Evolutionary conservation across 2,113 vertebrate genomes (phyloP).

Genomic region (Tyto alba): DNA sequence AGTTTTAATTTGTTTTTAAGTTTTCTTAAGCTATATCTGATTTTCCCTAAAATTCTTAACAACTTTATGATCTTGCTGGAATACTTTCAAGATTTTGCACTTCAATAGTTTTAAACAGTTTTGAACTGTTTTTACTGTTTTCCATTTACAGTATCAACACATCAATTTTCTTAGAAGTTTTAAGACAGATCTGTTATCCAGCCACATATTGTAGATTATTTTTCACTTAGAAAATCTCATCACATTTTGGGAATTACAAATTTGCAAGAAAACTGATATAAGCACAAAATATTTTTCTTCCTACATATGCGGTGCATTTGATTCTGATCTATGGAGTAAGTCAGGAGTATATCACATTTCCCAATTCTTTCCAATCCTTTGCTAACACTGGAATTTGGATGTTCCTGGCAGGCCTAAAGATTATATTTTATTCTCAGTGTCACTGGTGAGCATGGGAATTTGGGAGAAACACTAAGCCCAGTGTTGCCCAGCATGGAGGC

Average conservation of each 20-base stretch:
- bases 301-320: background rate
- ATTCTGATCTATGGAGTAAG: background rate
- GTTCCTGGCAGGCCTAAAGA: background rate
- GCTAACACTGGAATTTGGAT: fast-evolving
- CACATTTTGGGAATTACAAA: background rate
- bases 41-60: background rate
- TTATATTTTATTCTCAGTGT: background rate
- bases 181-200: background rate
- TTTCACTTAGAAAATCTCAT: background rate
- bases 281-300: background rate
- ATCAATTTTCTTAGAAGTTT: background rate
- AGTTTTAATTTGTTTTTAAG: background rate
- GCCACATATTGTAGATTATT: background rate
- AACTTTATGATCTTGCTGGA: background rate
- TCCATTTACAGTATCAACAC: background rate
- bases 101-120: background rate
- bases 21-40: background rate
- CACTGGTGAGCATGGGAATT: background rate
- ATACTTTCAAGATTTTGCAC: background rate
- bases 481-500: background rate
- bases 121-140: background rate
- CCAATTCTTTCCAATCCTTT: background rate
- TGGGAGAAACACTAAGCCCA: background rate
- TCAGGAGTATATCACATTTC: background rate
- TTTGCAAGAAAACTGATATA: background rate